Conservation (phyloP, 2,888 invertebrate genomes). For the Drosophila mettleri region DNA sequence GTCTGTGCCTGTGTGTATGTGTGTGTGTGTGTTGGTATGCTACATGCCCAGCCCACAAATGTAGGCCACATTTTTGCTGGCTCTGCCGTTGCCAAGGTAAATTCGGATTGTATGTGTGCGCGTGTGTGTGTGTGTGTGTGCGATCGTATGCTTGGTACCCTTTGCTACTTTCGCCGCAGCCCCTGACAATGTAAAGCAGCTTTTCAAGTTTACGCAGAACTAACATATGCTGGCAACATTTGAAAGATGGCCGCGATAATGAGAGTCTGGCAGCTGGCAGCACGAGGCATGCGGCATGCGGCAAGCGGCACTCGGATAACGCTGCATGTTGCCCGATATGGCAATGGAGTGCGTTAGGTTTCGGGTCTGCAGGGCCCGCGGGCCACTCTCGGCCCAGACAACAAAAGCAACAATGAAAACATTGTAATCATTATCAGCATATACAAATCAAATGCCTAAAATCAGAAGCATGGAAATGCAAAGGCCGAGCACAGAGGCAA, state of each 20-base stretch:
- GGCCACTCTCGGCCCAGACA: slow-evolving; percentile 16
- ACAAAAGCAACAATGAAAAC: slow-evolving; percentile 42
- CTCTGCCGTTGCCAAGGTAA: slow-evolving; percentile 50
- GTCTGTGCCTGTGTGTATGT: slow-evolving; percentile 9
- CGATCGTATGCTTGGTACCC: slow-evolving; percentile 14
- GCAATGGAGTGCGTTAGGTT: slow-evolving; percentile 40
- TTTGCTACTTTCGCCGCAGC: slow-evolving; percentile 8
- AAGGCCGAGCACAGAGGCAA: neutral
- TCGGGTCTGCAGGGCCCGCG: slow-evolving; percentile 18
- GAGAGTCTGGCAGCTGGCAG: slow-evolving; percentile 34
- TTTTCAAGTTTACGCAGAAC: slow-evolving; percentile 79
- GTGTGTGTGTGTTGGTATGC: neutral
- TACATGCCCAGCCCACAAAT: slow-evolving; percentile 41
- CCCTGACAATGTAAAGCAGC: slow-evolving; percentile 66
- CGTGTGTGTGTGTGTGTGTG: slow-evolving; percentile 7
- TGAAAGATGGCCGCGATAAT: slow-evolving; percentile 78
- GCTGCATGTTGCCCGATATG: slow-evolving; percentile 33
- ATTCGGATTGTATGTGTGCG: slow-evolving; percentile 39
- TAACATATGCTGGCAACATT: slow-evolving; percentile 78
- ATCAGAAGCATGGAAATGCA: slow-evolving; percentile 29
- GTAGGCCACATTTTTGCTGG: slow-evolving; percentile 73
- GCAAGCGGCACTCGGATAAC: neutral
- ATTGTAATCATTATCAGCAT: slow-evolving; percentile 79
- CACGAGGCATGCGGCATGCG: neutral
- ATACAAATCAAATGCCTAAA: slow-evolving; percentile 70